A percentile compares a stretch with the other conserved stretches of the same genome.
Evolutionary conservation across 2,888 invertebrate species (phyloP).

Genomic region (Sisyra nigra): DNA sequence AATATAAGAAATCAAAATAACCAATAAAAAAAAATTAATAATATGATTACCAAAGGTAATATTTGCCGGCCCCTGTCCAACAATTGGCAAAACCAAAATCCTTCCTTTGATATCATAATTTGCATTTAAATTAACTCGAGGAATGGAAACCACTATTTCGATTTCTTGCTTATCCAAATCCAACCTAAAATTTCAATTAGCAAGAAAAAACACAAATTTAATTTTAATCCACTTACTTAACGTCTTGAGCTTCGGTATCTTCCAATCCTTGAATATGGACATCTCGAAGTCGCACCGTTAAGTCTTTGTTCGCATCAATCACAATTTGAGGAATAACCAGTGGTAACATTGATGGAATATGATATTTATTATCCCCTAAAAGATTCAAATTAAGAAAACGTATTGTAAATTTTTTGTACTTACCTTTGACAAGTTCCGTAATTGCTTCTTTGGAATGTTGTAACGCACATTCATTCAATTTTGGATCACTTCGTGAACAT

Average conservation of each 20-base stretch:
- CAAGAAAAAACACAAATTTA: not conserved
- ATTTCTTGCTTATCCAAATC: constrained; percentile 13
- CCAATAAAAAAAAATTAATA: constrained; percentile 5
- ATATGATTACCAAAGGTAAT: constrained; percentile 18
- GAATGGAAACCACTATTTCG: constrained; percentile 12
- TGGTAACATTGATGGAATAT: constrained; percentile 19
- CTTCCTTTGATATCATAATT: constrained; percentile 20
- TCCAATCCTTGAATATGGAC: constrained; percentile 17
- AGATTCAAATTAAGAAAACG: too few species aligned
- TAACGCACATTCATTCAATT: constrained; percentile 18
- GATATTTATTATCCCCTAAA: constrained; percentile 19
- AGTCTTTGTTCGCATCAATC: constrained; percentile 15
- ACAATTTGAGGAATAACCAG: constrained; percentile 16
- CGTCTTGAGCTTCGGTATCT: constrained; percentile 12
- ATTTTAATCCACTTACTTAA: constrained; percentile 11
- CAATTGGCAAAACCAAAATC: constrained; percentile 19
- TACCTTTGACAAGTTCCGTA: constrained; percentile 9
- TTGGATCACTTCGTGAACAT: constrained; percentile 16
- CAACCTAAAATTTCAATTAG: constrained; percentile 12
- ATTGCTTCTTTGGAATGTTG: constrained; percentile 16
- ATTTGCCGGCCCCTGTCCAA: constrained; percentile 20
- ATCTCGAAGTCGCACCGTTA: constrained; percentile 17
- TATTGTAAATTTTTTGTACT: not conserved
- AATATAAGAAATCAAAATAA: constrained; percentile 8
- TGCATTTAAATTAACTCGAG: constrained; percentile 14